Evolutionary conservation across 2,797 vertebrate genomes (phyloP), one percentile per base, ranked within the genome.

Genomic region (Eospalax fontanierii): DNA sequence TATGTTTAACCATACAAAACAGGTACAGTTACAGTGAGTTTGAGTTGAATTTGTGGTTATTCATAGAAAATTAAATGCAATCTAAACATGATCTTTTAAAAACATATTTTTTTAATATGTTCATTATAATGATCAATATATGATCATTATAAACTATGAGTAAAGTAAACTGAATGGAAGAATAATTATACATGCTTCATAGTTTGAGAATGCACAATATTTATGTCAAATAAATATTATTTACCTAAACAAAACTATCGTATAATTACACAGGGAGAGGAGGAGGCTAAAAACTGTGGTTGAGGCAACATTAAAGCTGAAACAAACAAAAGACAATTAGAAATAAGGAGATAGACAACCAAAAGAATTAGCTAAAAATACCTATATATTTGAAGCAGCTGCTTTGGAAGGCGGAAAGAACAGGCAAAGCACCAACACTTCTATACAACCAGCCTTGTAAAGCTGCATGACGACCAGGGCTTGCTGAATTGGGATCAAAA

Each of bases 41-140:
- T 81, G 71, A 3, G 0, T 75, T 88, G 28, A 94, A 85, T 89
- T 61, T 93, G 50, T 83, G 43, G 82, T 89, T 94, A 78, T 75
- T 87, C 65, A 35, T 43, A 87, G 61, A 63, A 84, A 95, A 89
- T 46, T 91, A 87, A 94, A 40, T 33, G 89, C 95, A 94, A 87
- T 84, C 54, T 83, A 93, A 91, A 73, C 18, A 66, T 8, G 35
- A 54, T 54, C 12, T 54, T 54, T 54, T 54, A 10, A 54, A 54
- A 54, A 2, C 50, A 54, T 54, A 54, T 54, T 54, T 54, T 54
- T n/a, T n/a, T n/a, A n/a, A n/a, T n/a, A n/a, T n/a, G n/a, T n/a
- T n/a, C n/a, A n/a, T n/a, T n/a, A n/a, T n/a, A n/a, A n/a, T n/a
- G n/a, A n/a, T n/a, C n/a, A n/a, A n/a, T n/a, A n/a, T n/a, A n/a